A percentile compares a stretch with the other conserved stretches of the same genome.
phyloP scores from a whole-genome alignment of 1,140 invertebrate species.

The Neodiprion pinetum region DNA sequence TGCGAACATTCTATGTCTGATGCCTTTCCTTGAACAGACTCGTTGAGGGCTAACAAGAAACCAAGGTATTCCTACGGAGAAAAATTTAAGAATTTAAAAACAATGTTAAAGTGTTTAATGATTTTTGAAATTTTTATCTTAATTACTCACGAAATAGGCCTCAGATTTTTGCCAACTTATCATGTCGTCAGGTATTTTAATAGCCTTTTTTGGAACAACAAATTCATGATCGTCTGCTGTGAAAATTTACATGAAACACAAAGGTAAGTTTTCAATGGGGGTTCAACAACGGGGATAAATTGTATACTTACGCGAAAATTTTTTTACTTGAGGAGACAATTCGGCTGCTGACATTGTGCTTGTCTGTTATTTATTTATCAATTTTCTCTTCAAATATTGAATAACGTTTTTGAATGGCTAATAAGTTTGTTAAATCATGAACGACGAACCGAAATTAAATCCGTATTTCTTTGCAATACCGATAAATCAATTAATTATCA shows the following conservation, averaged over 20 bases:
- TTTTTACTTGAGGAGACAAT: slow-evolving; percentile 21
- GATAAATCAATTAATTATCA: too few relatives aligned
- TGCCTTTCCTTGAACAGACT: slow-evolving; percentile 82
- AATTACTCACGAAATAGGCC: slow-evolving; percentile 74
- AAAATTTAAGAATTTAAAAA: background rate
- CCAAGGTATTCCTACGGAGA: slow-evolving; percentile 80
- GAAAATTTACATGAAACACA: slow-evolving; percentile 17
- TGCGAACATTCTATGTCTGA: slow-evolving; percentile 69
- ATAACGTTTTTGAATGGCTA: background rate
- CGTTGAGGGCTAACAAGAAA: slow-evolving; percentile 86
- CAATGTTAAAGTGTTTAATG: too few relatives aligned
- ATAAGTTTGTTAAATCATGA: too few relatives aligned
- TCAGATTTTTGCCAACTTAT: slow-evolving; percentile 82
- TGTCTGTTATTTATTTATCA: background rate
- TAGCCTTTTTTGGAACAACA: slow-evolving; percentile 71
- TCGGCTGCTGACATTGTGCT: slow-evolving; percentile 28
- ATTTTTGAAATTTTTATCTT: background rate
- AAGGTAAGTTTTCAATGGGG: background rate
- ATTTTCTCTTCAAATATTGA: background rate
- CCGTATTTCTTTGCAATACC: too few relatives aligned
- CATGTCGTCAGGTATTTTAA: slow-evolving; percentile 78
- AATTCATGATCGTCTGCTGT: slow-evolving; percentile 67
- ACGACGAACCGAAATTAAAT: too few relatives aligned
- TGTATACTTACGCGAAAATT: slow-evolving; percentile 35
- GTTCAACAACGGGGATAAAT: slow-evolving; percentile 10